These are phyloP conservation scores for Arge pagana DNA, from an alignment of 2,888 invertebrate genomes.

Conservation along the genomic window DNA sequence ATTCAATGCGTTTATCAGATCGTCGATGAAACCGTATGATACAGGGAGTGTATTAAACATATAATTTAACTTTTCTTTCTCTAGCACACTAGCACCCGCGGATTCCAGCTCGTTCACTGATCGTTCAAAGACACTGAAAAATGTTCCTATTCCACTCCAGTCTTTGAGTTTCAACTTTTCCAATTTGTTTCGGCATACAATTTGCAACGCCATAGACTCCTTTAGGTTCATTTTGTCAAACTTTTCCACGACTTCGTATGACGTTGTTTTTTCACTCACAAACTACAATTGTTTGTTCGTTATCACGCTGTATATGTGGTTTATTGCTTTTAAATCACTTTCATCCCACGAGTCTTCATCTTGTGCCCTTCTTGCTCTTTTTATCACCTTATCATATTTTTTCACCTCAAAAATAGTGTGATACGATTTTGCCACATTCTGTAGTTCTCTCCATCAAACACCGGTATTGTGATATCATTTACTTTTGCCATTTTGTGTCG, in stretches of 20 bases:
- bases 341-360: constrained; percentile 18
- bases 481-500: constrained; percentile 8
- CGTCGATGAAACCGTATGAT: constrained; percentile 35
- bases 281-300: constrained; percentile 30
- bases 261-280: constrained; percentile 28
- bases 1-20: constrained; percentile 34
- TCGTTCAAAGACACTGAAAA: constrained; percentile 39
- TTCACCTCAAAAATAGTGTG: too few relatives aligned
- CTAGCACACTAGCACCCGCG: constrained; percentile 34
- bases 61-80: constrained; percentile 39
- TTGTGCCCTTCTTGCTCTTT: neutral
- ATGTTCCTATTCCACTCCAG: constrained; percentile 26
- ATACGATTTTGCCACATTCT: too few relatives aligned
- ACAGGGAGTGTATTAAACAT: constrained; percentile 36
- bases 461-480: constrained; percentile 7
- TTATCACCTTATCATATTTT: too few relatives aligned
- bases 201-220: constrained; percentile 35
- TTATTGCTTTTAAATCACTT: constrained; percentile 32
- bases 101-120: constrained; percentile 35
- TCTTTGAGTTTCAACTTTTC: constrained; percentile 35
- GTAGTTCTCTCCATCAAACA: constrained; percentile 10
- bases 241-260: constrained; percentile 34
- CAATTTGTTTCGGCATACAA: constrained; percentile 33
- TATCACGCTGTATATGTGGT: constrained; percentile 28
- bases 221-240: constrained; percentile 34